Evolutionary conservation across 2,888 invertebrate species (phyloP).

Genomic region (Macrophya annulata): DNA sequence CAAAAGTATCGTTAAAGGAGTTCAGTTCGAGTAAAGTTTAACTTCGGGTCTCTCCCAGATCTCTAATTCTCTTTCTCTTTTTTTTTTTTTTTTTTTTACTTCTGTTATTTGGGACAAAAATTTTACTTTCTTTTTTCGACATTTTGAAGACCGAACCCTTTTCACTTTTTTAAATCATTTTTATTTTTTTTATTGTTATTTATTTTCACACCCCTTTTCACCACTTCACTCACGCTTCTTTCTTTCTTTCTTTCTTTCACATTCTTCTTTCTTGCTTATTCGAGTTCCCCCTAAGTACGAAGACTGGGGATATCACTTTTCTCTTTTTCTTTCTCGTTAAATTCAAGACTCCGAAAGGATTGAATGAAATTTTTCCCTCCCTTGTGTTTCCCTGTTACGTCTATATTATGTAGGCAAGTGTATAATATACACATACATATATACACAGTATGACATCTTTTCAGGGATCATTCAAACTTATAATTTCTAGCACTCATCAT

Average conservation of each 20-base stretch:
- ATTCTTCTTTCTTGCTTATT: neutral
- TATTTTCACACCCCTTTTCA: neutral
- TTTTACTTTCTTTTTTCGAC: conserved; percentile 4
- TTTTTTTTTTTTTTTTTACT: neutral
- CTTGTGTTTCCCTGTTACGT: neutral
- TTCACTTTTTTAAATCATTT: neutral
- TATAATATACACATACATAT: neutral
- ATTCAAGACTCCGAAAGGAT: neutral
- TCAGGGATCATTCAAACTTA: neutral
- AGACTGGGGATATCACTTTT: neutral
- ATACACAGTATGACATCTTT: neutral
- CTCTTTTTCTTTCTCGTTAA: neutral
- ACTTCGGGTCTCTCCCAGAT: neutral
- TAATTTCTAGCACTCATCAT: neutral
- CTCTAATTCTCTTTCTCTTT: conserved; percentile 1
- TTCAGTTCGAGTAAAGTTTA: conserved; percentile 12
- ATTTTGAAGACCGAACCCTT: neutral
- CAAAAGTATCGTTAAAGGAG: conserved; percentile 20
- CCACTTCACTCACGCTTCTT: neutral
- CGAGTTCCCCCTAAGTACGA: neutral
- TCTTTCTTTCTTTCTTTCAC: neutral
- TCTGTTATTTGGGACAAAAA: neutral
- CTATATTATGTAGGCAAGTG: neutral
- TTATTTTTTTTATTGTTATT: neutral
- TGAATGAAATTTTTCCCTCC: neutral